Base-by-base conservation (phyloP, 2,797 vertebrate species). In the Gadopsis bispinosus region DNA sequence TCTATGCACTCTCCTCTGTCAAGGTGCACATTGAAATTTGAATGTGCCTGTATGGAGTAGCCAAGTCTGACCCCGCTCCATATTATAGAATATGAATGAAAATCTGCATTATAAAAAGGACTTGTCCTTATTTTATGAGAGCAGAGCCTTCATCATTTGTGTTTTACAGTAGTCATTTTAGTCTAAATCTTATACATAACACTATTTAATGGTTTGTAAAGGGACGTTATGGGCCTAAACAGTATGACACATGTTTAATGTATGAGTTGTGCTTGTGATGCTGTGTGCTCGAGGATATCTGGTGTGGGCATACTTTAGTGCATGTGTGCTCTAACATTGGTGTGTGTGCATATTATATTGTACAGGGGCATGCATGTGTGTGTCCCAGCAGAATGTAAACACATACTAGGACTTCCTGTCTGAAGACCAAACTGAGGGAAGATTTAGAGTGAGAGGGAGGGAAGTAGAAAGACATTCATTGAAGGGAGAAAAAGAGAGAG, bases 401-500 rank as follows among this genome's bases (percentile, higher is more conserved):
- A 88, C 84, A 84, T 69, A 74, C 60, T 86, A 79, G 67, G 84
- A 91, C 90, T 91, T 94, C 92, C 93, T 92, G 92, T 86, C 75
- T 86, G 69, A 70, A 79, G 68, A 67, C 71, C 77, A 71, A 78
- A 87, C 63, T 51, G 41, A 83, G 82, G 65, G 70, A 35, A 75
- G 78, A 81, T 85, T 88, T 81, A 79, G 75, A 87, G 81, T 66
- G 64, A 81, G 85, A 83, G 85, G 77, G 79, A 87, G 86, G 80
- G 84, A 84, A 63, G 69, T 22, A 69, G 59, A 82, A 77, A 82
- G 76, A 53, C 51, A 73, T 81, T 76, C 31, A 73, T 43, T 80
- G 79, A 81, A 72, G 26, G 55, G 47, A 65, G 50, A 61, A 65
- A 72, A 53, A 60, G 71, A 80, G 66, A 20, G 70, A 54, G 14